These are phyloP conservation scores for Drosophila chauvacae DNA, from an alignment of 1,140 invertebrate species.

Conservation along the genomic window DNA sequence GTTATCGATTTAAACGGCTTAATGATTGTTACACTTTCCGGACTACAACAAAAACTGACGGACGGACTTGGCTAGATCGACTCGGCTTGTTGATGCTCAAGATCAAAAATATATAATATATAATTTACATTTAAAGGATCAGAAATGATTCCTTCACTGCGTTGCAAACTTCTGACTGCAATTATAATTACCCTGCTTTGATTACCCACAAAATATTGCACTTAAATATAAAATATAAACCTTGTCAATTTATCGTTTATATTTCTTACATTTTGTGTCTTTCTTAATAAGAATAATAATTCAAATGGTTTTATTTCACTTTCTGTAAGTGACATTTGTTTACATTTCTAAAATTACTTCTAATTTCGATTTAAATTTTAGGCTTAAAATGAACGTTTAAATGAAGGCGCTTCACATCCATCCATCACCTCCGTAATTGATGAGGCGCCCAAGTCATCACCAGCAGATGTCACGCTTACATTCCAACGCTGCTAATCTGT, in stretches of 20 bases:
- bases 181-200: neutral
- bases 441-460: conserved; percentile 18
- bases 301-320: neutral
- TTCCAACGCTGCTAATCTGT: neutral
- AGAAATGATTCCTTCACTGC: too few species aligned
- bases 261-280: neutral
- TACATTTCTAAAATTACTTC: too few species aligned
- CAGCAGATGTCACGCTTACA: conserved; percentile 15
- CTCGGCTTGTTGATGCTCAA: too few species aligned
- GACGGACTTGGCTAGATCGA: too few species aligned
- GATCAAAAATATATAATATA: too few species aligned
- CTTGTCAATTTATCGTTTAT: neutral
- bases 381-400: neutral
- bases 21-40: too few species aligned
- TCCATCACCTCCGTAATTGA: conserved; percentile 22
- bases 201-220: neutral
- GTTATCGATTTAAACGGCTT: too few species aligned
- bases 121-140: too few species aligned
- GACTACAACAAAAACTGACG: too few species aligned
- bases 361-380: neutral
- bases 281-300: neutral
- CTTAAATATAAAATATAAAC: neutral
- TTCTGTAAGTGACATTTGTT: too few species aligned
- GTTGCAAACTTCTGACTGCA: too few species aligned
- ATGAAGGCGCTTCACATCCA: neutral